Conservation (phyloP, 2,113 vertebrate genomes). For the Ceyx melanurus region DNA sequence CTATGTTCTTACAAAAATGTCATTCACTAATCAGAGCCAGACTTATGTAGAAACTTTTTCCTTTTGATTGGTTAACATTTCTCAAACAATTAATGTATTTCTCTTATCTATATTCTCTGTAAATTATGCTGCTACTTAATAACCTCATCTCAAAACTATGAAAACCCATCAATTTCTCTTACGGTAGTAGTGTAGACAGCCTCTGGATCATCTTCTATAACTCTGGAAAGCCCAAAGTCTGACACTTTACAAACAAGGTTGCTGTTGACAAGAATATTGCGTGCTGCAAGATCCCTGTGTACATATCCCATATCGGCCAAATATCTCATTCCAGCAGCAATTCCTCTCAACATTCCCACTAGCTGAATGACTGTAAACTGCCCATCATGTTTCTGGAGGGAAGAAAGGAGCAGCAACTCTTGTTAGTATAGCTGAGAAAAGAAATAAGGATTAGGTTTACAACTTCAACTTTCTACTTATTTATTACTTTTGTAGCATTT, state of each 20-base stretch:
- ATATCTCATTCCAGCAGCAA: constrained; percentile 97
- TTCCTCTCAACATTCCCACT: constrained; percentile 96
- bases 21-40: neutral
- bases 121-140: neutral
- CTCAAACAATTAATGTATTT: neutral
- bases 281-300: constrained; percentile 95
- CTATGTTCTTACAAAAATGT: neutral
- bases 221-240: constrained; percentile 96
- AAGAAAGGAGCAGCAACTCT: constrained; percentile 53
- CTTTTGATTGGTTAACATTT: neutral
- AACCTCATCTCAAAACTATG: neutral
- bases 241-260: constrained; percentile 99
- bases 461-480: neutral
- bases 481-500: neutral
- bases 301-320: constrained; percentile 98
- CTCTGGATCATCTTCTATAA: constrained; percentile 97
- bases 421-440: constrained; percentile 30
- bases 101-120: neutral
- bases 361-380: constrained; percentile 98
- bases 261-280: constrained; percentile 99
- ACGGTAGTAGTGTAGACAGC: constrained; percentile 98
- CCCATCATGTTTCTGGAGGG: constrained; percentile 91
- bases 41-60: neutral
- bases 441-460: constrained; percentile 11
- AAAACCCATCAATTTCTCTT: constrained; percentile 71